Evolutionary conservation across 2,113 vertebrate species (phyloP), one percentile per base, ranked within the genome.

Genomic region (Oryzias javanicus): DNA sequence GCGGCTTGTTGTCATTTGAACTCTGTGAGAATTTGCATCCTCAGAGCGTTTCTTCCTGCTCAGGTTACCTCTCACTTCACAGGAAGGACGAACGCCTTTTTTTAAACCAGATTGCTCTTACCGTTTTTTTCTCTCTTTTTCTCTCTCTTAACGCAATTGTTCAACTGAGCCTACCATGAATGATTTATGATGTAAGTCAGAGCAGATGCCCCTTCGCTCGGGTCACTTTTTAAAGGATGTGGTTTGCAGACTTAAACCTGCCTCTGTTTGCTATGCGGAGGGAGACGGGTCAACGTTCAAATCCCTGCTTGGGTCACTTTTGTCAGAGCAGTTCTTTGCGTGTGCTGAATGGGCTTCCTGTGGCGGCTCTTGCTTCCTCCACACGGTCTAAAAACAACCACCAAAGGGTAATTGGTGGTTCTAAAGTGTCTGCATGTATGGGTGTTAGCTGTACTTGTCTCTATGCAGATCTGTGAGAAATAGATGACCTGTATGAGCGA

Each of bases 21-120:
- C 78, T 66, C 67, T 72, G 78, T 87, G 83, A 78, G 79, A 87
- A 47, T 57, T 80, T 56, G 49, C 44, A 56, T 22, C 62, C 60
- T 67, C 17, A 66, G 66, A 65, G 48, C 56, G 27, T 66, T 74
- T 35, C 35, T 62, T 70, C 48, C 69, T 80, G 6, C 72, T 89
- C 70, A 29, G 41, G 58, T 87, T 85, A 84, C 79, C 44, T 52
- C 47, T 50, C 15, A 64, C 55, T 67, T 46, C 52, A 76, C 20
- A 29, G 46, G 44, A 7, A 62, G 27, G 49, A 70, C 64, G 24
- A 55, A 72, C 58, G 76, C 19, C 69, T 71, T 52, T 16, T 67
- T 67, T 56, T 49, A 3, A 50, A 6, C 81, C 60, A 55, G 60
- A 50, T 79, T 69, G 60, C 60, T 12, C 44, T 44, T 42, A 42